Evolutionary conservation across 2,797 vertebrate genomes (phyloP).

Genomic region (Bradypus variegatus): DNA sequence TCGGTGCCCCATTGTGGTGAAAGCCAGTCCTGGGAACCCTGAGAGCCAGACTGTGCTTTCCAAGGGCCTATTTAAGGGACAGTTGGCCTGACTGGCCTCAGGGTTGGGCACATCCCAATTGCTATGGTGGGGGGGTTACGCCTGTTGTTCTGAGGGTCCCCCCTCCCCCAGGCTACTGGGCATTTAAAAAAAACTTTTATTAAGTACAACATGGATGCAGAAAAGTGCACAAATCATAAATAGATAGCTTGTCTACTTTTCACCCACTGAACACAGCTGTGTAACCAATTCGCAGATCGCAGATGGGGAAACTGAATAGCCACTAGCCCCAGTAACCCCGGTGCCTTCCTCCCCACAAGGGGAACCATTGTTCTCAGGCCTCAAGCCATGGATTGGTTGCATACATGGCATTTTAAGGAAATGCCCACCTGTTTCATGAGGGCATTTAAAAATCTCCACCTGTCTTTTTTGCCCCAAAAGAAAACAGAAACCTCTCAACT

Average conservation of each 20-base stretch:
- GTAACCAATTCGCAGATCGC: neutral
- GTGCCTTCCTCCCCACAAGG: neutral
- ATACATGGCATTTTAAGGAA: neutral
- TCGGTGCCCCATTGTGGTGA: neutral
- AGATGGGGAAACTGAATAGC: neutral
- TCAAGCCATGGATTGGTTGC: neutral
- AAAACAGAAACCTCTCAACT: neutral
- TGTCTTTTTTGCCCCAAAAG: neutral
- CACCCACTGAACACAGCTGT: neutral
- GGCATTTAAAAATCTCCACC: neutral
- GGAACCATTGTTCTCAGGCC: neutral
- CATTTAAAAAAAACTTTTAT: neutral
- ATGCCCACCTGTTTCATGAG: neutral
- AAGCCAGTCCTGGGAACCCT: neutral
- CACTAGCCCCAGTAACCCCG: neutral
- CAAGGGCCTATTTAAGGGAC: neutral
- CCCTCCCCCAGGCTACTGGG: too few relatives aligned
- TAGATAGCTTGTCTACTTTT: neutral
- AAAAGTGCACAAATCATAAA: neutral
- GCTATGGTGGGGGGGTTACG: neutral
- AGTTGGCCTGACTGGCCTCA: neutral
- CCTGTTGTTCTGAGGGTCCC: neutral
- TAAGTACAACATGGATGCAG: neutral
- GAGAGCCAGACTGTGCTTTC: neutral
- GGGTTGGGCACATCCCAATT: neutral